phyloP scores from a whole-genome alignment of 2,113 vertebrate species.

The Brachypodius melanocephalos region DNA sequence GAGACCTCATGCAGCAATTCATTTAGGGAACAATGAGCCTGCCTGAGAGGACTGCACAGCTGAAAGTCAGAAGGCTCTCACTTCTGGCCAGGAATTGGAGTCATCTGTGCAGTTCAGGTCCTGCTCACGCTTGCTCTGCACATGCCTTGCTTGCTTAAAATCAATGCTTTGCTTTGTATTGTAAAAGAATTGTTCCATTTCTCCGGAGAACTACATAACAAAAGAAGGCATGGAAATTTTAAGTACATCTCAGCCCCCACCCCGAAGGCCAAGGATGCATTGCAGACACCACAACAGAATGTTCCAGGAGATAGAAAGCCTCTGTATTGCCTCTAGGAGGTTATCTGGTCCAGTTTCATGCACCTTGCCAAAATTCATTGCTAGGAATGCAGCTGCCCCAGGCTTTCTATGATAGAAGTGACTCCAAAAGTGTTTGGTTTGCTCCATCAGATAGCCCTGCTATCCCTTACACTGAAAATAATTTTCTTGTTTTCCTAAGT shows the following conservation, averaged over 20 bases:
- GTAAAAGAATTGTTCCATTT: neutral
- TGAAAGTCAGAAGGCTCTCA: neutral
- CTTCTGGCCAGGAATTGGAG: neutral
- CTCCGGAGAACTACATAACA: neutral
- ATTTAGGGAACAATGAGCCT: fast-evolving
- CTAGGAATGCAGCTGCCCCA: neutral
- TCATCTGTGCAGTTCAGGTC: neutral
- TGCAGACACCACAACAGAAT: neutral
- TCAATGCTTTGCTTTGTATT: neutral
- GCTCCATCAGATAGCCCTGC: neutral
- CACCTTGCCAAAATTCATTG: neutral
- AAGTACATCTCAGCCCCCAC: neutral
- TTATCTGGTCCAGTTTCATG: neutral
- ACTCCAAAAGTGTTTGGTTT: neutral
- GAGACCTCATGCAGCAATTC: neutral
- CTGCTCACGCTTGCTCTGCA: neutral
- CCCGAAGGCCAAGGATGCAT: neutral
- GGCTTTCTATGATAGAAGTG: neutral
- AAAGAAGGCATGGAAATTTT: neutral
- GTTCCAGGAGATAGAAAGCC: neutral
- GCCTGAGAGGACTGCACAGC: neutral
- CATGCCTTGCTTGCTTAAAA: neutral
- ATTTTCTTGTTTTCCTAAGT: neutral
- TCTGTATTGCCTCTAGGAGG: neutral
- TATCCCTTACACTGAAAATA: neutral